Percentiles rank a stretch among this genome's conserved stretches.
phyloP scores from a whole-genome alignment of 2,888 invertebrate species.

The Idaea dimidiata region DNA sequence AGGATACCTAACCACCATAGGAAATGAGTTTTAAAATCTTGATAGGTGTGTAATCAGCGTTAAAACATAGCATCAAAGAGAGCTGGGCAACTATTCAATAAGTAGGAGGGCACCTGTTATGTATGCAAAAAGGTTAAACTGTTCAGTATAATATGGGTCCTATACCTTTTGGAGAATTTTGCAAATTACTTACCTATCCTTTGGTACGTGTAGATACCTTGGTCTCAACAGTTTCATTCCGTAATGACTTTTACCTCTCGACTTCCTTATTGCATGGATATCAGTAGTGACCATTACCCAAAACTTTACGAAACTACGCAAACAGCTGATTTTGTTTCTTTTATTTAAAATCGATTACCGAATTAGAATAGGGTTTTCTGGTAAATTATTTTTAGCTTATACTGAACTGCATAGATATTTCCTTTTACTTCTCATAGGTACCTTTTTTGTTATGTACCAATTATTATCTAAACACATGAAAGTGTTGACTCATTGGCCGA shows the following conservation, averaged over 20 bases:
- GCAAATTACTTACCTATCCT: neutral
- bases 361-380: too few species aligned
- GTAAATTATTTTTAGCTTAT: too few species aligned
- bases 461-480: too few species aligned
- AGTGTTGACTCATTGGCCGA: too few species aligned
- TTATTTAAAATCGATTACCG: neutral
- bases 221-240: neutral
- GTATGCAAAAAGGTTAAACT: neutral
- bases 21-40: too few species aligned
- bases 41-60: too few species aligned
- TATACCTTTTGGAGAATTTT: neutral
- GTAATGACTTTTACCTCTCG: neutral
- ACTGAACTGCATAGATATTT: too few species aligned
- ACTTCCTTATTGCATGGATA: neutral
- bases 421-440: too few species aligned
- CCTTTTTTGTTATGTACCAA: too few species aligned
- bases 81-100: neutral
- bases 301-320: neutral
- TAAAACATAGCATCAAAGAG: neutral
- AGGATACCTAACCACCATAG: too few species aligned
- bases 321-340: neutral
- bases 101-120: neutral
- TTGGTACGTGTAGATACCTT: neutral
- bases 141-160: neutral
- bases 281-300: neutral